Percentiles rank a stretch among this genome's conserved stretches.
Conservation (phyloP, 2,888 invertebrate genomes). For the Tenodera sinensis region DNA sequence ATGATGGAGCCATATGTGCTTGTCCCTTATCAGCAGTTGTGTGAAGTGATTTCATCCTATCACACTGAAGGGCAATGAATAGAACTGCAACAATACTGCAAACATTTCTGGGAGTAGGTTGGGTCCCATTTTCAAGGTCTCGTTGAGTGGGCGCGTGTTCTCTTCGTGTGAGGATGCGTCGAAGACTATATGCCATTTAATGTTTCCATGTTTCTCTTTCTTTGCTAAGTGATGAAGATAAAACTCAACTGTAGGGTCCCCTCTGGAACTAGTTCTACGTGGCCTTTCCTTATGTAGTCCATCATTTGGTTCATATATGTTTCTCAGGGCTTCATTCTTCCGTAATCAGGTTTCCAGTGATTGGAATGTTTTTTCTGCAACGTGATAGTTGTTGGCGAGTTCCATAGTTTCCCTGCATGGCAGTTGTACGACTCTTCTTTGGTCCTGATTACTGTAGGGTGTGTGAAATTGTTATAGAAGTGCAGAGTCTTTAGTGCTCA, state of each 20-base stretch:
- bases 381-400: not conserved
- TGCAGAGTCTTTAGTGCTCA: not conserved
- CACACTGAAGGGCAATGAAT: not conserved
- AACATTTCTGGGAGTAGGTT: conserved; percentile 1
- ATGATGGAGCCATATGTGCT: too few species aligned
- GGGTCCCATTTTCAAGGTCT: not conserved
- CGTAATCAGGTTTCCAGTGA: not conserved
- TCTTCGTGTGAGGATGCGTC: not conserved
- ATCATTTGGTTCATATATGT: not conserved
- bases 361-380: not conserved
- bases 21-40: too few species aligned
- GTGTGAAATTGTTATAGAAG: not conserved
- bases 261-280: not conserved
- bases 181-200: conserved; percentile 4
- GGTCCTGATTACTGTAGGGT: not conserved
- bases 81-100: not conserved
- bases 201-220: not conserved
- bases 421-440: not conserved
- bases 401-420: too few species aligned
- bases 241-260: not conserved
- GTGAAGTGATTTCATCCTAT: too few species aligned
- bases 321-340: too few species aligned
- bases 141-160: not conserved
- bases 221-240: not conserved
- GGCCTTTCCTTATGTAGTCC: not conserved